Conservation (phyloP, 1,140 invertebrate genomes). For the Ylistrum balloti region DNA sequence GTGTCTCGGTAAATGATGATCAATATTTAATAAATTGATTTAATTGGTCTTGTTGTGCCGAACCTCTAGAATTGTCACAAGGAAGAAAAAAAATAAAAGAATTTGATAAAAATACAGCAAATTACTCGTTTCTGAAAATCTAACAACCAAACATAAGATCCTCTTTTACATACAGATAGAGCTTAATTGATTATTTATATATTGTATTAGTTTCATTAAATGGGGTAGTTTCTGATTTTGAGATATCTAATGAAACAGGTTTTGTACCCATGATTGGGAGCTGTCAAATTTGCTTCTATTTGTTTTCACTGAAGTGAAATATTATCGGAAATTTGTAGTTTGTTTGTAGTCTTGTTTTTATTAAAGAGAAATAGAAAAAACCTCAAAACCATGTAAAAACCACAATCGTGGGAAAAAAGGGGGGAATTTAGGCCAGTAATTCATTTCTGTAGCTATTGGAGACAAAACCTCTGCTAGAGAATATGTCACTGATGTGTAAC, state of each 20-base stretch:
- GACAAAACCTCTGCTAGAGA: no score
- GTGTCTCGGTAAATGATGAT: background rate
- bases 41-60: background rate
- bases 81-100: background rate
- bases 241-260: no score
- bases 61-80: background rate
- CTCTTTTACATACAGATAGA: no score
- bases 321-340: background rate
- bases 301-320: background rate
- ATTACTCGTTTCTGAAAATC: background rate
- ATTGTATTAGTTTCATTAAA: no score
- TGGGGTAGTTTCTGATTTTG: no score
- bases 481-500: no score
- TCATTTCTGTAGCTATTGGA: background rate
- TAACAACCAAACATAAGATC: background rate
- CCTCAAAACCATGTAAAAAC: background rate
- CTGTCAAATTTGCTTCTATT: no score
- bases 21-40: slow-evolving; percentile 36
- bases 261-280: no score
- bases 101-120: background rate
- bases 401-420: no score
- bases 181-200: no score
- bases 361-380: background rate
- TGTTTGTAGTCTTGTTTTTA: background rate
- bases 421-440: background rate